Conservation (phyloP, 2,888 invertebrate species). For the Perithous albicinctus region DNA sequence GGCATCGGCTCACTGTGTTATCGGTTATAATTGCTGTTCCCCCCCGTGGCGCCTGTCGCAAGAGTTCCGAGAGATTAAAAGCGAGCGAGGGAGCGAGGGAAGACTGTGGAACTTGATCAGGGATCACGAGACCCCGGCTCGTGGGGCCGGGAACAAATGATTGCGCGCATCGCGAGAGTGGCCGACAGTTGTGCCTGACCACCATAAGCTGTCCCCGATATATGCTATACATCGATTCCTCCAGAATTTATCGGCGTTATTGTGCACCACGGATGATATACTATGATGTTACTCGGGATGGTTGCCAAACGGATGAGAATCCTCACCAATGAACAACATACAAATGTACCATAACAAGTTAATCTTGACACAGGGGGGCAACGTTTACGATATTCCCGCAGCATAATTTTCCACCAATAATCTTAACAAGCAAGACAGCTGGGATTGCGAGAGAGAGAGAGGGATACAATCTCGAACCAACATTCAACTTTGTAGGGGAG, state of each 20-base stretch:
- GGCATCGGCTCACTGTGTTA: slow-evolving; percentile 59
- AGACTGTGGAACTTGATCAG: slow-evolving; percentile 74
- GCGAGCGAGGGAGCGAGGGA: slow-evolving; percentile 45
- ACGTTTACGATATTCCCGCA: slow-evolving; percentile 19
- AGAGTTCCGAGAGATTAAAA: slow-evolving; percentile 73
- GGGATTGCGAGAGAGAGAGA: background rate
- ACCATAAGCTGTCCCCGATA: background rate
- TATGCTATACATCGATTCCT: slow-evolving; percentile 25
- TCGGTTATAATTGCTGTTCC: slow-evolving; percentile 78
- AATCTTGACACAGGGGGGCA: slow-evolving; percentile 47
- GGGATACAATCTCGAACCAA: slow-evolving; percentile 5
- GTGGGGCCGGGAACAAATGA: slow-evolving; percentile 58
- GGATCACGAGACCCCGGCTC: slow-evolving; percentile 73
- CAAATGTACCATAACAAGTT: slow-evolving; percentile 58
- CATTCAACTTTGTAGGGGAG: slow-evolving; percentile 12
- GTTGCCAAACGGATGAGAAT: background rate
- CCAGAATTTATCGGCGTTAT: slow-evolving; percentile 18
- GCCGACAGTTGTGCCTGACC: slow-evolving; percentile 28
- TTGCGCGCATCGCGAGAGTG: slow-evolving; percentile 23
- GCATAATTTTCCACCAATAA: slow-evolving; percentile 63
- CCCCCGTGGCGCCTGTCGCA: slow-evolving; percentile 80
- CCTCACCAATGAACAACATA: slow-evolving; percentile 33
- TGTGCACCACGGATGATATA: background rate
- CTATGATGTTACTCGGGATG: background rate
- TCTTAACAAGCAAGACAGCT: slow-evolving; percentile 23